These are phyloP conservation scores for Nesogale talazaci DNA, from an alignment of 2,113 vertebrate species.

Conservation along the genomic window DNA sequence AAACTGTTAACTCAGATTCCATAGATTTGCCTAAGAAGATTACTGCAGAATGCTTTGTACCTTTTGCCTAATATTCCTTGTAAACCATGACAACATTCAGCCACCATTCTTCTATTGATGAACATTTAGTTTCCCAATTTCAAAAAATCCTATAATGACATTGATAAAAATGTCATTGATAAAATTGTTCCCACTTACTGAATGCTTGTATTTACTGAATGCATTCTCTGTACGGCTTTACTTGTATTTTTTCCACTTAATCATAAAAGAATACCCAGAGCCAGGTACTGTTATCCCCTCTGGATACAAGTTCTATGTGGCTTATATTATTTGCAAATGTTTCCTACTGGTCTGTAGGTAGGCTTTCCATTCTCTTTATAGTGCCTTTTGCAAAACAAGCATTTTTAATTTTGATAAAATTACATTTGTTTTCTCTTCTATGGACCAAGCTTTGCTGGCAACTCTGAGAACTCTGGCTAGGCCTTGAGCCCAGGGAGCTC, in stretches of 20 bases:
- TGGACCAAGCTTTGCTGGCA: no score
- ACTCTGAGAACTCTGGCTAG: no score
- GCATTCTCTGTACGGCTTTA: not conserved
- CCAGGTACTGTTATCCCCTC: not conserved
- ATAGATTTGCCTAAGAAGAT: not conserved
- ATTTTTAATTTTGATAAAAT: no score
- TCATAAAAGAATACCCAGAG: not conserved
- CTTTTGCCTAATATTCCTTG: not conserved
- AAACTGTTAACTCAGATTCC: no score
- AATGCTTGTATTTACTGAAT: not conserved
- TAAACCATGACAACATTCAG: not conserved
- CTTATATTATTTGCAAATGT: slow-evolving; percentile 13
- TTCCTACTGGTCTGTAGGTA: not conserved
- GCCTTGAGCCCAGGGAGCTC: no score
- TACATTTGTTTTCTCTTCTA: no score
- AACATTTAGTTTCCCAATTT: slow-evolving; percentile 23
- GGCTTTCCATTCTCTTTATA: not conserved
- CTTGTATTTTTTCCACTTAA: not conserved
- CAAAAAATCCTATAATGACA: slow-evolving; percentile 20
- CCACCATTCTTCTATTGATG: not conserved
- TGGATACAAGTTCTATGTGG: slow-evolving; percentile 8
- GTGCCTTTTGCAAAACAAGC: slow-evolving; percentile 4
- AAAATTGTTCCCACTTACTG: not conserved
- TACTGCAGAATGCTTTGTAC: not conserved
- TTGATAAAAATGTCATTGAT: not conserved